phyloP scores from a whole-genome alignment of 2,797 vertebrate genomes.

The Hyperoplus immaculatus region DNA sequence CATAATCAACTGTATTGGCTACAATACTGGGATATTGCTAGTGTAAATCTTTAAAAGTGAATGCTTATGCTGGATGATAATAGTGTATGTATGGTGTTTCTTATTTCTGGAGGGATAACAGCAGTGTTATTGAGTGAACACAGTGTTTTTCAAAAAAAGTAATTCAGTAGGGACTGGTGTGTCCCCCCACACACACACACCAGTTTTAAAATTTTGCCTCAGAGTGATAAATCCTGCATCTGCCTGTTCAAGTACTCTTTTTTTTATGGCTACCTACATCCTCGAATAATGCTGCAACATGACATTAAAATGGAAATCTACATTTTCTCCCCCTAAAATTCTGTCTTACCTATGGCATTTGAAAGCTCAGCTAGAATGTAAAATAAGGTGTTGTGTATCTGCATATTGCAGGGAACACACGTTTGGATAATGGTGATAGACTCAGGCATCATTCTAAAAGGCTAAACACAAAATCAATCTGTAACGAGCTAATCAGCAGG shows the following conservation, averaged over 20 bases:
- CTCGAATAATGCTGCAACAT: too few relatives aligned
- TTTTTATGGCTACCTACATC: too few relatives aligned
- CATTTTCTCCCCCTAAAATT: neutral
- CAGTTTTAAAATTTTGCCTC: too few relatives aligned
- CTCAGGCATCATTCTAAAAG: neutral
- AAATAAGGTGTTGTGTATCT: neutral
- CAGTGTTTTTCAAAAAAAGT: too few relatives aligned
- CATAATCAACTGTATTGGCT: neutral
- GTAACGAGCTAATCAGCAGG: neutral
- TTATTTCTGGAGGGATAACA: too few relatives aligned
- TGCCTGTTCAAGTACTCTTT: too few relatives aligned
- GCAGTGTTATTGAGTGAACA: neutral
- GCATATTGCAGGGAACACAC: neutral
- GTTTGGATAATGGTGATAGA: neutral
- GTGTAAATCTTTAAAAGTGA: neutral
- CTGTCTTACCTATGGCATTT: neutral
- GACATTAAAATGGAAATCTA: neutral
- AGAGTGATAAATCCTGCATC: too few relatives aligned
- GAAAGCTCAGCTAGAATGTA: neutral
- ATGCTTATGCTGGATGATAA: neutral
- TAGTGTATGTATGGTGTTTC: too few relatives aligned
- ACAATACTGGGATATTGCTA: neutral
- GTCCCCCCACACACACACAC: too few relatives aligned
- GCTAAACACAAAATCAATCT: neutral
- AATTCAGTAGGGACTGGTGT: too few relatives aligned